Conservation (phyloP, 2,113 vertebrate species). For the Scolopax mira region DNA sequence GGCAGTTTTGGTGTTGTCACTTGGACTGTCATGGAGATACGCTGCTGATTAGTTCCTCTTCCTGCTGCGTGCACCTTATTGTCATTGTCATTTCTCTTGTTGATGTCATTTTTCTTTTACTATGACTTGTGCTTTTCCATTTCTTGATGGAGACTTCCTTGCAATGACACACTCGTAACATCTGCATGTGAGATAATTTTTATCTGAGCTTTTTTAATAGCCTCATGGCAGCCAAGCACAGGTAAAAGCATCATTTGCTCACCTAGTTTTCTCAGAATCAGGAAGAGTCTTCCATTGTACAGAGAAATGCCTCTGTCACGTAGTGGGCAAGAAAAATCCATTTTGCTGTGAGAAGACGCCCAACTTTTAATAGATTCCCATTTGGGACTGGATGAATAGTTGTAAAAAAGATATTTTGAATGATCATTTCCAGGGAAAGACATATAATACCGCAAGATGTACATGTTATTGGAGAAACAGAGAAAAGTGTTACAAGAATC, state of each 20-base stretch:
- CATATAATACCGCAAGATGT: not conserved
- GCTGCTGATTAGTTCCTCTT: slow-evolving; percentile 14
- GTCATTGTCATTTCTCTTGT: not conserved
- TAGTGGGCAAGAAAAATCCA: not conserved
- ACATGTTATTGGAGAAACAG: not conserved
- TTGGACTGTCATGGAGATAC: slow-evolving; percentile 23
- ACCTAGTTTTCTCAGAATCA: not conserved
- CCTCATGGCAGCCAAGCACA: not conserved
- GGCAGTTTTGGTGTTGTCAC: slow-evolving; percentile 27
- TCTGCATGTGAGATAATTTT: not conserved
- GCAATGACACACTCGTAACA: not conserved
- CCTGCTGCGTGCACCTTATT: not conserved
- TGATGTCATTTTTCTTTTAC: not conserved
- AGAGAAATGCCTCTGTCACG: not conserved
- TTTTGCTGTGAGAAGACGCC: not conserved
- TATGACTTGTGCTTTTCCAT: not conserved
- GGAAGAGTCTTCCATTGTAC: not conserved
- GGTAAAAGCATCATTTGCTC: not conserved
- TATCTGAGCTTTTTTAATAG: not conserved
- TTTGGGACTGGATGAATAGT: not conserved
- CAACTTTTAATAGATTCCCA: not conserved
- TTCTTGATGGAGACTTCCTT: not conserved
- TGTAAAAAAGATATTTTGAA: not conserved
- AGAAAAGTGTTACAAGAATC: not conserved
- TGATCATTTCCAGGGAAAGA: not conserved